phyloP scores from a whole-genome alignment of 1,140 invertebrate genomes.

The Sarcophaga peregrina region DNA sequence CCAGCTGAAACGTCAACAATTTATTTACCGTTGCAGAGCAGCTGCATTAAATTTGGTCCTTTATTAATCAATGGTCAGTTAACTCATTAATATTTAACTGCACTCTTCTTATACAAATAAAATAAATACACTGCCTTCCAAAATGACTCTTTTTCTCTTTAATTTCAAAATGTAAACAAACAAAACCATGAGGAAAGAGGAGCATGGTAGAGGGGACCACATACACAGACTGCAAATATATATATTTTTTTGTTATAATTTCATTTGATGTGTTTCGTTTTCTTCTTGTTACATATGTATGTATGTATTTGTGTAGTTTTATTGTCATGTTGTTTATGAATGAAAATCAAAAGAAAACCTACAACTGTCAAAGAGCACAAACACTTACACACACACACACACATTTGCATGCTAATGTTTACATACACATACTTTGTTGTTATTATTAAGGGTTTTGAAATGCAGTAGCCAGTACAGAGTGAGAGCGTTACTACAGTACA shows the following conservation, averaged over 20 bases:
- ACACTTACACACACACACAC: background rate
- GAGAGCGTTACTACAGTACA: background rate
- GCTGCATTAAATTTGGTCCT: background rate
- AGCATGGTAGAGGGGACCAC: background rate
- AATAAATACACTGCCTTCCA: background rate
- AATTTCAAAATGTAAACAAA: background rate
- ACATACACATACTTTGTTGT: background rate
- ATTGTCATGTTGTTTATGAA: background rate
- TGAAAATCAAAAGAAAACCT: conserved; percentile 10
- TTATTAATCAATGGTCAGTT: background rate
- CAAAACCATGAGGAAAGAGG: background rate
- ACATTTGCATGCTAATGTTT: background rate
- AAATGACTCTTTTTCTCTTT: no score
- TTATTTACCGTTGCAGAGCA: background rate
- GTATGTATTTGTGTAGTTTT: background rate
- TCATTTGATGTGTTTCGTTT: background rate
- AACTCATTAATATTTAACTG: background rate
- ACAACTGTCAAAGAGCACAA: background rate
- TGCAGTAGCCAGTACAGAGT: background rate
- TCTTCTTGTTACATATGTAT: background rate
- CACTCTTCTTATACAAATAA: background rate
- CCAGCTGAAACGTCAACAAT: background rate
- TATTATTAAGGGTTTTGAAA: background rate
- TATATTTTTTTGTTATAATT: background rate
- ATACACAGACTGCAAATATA: background rate